These are phyloP conservation scores for Anthopleura xanthogrammica DNA, from an alignment of 92 coral and sea anemone species.

Conservation along the genomic window DNA sequence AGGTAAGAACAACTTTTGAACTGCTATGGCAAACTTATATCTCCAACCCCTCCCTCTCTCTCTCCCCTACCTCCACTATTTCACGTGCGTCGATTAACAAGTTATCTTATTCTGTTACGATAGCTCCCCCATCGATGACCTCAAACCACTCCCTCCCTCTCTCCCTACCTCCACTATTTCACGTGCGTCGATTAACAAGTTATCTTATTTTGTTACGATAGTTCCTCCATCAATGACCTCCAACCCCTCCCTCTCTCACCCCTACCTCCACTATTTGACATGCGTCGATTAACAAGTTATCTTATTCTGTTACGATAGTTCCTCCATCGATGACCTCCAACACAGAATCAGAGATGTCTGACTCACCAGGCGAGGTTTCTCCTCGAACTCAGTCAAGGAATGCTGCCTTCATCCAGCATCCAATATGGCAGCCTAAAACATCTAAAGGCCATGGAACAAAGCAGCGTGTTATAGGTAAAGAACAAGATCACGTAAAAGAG, in stretches of 20 bases:
- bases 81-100: not conserved
- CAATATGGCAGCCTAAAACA: not conserved
- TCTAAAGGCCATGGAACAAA: constrained; percentile 20
- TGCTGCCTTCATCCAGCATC: constrained; percentile 35
- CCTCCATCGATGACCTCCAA: constrained; percentile 15
- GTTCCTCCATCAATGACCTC: not conserved
- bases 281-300: not conserved
- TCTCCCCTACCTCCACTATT: not conserved
- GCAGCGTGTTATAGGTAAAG: constrained; percentile 34
- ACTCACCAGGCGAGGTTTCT: constrained; percentile 79
- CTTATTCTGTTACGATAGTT: not conserved
- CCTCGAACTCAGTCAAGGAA: constrained; percentile 41
- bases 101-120: not conserved
- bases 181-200: not conserved
- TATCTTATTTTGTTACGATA: not conserved
- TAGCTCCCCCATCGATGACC: constrained; percentile 2
- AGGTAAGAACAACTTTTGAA: not conserved
- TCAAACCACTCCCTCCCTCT: not conserved
- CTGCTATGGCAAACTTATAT: no score
- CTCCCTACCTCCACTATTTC: not conserved
- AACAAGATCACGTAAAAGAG: not conserved
- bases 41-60: not conserved
- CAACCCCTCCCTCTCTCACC: not conserved
- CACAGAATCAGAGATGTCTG: constrained; percentile 41
- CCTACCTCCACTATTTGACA: not conserved